Percentiles rank a stretch among this genome's conserved stretches.
Evolutionary conservation across 1,140 invertebrate genomes (phyloP).

Genomic region (Helicoverpa armigera): DNA sequence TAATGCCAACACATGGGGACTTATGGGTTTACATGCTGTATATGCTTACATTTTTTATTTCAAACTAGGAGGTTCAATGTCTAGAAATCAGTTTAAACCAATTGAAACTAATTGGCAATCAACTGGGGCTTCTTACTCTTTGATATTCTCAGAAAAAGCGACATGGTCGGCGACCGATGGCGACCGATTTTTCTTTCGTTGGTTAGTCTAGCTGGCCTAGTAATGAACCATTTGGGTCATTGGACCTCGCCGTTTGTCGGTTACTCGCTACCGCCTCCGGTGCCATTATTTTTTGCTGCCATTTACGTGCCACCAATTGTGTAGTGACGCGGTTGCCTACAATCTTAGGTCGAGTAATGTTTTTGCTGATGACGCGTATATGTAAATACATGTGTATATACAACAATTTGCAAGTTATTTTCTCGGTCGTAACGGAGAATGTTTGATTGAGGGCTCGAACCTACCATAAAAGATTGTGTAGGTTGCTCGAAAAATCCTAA

Average conservation of each 20-base stretch:
- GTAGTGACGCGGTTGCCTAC: slow-evolving; percentile 67
- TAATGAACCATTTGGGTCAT: slow-evolving; percentile 84
- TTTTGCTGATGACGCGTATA: slow-evolving; percentile 51
- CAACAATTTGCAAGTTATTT: slow-evolving; percentile 61
- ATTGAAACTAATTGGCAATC: slow-evolving; percentile 47
- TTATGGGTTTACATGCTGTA: not conserved
- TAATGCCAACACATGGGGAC: not conserved
- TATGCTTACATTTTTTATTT: not conserved
- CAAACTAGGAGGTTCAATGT: not conserved
- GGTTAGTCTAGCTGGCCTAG: slow-evolving; percentile 74
- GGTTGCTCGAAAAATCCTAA: slow-evolving; percentile 62
- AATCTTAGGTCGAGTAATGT: slow-evolving; percentile 55
- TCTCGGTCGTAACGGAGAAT: slow-evolving; percentile 59
- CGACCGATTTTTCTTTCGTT: slow-evolving; percentile 84
- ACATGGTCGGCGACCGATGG: slow-evolving; percentile 46
- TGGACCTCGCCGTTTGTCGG: slow-evolving; percentile 82
- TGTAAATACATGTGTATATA: slow-evolving; percentile 52
- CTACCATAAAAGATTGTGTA: slow-evolving; percentile 57
- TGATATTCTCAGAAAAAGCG: slow-evolving; percentile 35
- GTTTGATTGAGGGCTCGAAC: slow-evolving; percentile 57
- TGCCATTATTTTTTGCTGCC: slow-evolving; percentile 79
- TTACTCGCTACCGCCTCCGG: slow-evolving; percentile 72
- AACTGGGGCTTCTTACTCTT: not conserved
- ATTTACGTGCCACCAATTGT: slow-evolving; percentile 72
- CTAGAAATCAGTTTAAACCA: slow-evolving; percentile 37